Percentiles rank a stretch among this genome's conserved stretches.
Conservation (phyloP, 2,113 vertebrate species). For the Plecotus auritus region DNA sequence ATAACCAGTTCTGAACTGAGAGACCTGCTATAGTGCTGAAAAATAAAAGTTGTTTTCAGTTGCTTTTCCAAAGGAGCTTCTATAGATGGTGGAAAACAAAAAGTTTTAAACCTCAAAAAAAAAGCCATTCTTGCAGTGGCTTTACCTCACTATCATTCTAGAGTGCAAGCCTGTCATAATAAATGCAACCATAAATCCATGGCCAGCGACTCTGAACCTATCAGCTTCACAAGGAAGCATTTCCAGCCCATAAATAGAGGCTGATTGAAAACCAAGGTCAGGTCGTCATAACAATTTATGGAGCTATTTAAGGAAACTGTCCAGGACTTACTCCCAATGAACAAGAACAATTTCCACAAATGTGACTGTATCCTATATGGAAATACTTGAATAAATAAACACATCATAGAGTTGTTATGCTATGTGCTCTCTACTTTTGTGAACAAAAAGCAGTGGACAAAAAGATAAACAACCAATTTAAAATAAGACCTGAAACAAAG, state of each 20-base stretch:
- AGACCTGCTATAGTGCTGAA: not conserved
- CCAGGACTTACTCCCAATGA: constrained; percentile 60
- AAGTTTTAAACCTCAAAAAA: constrained; percentile 53
- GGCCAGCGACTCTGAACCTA: constrained; percentile 56
- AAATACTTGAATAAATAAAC: constrained; percentile 30
- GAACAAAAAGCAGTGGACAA: not conserved
- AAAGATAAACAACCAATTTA: constrained; percentile 36
- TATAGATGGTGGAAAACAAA: not conserved
- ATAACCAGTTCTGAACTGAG: not conserved
- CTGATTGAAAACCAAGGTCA: constrained; percentile 62
- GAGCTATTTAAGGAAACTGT: constrained; percentile 59
- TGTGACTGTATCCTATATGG: not conserved
- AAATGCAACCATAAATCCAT: constrained; percentile 66
- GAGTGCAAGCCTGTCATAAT: constrained; percentile 68
- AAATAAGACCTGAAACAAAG: constrained; percentile 29
- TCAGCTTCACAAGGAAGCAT: constrained; percentile 62
- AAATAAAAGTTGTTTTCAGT: not conserved
- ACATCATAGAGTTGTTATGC: not conserved
- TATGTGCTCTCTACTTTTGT: not conserved
- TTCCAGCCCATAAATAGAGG: constrained; percentile 71
- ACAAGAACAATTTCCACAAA: constrained; percentile 51
- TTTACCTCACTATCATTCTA: constrained; percentile 54
- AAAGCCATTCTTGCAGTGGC: constrained; percentile 51
- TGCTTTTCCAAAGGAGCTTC: not conserved
- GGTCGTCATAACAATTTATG: constrained; percentile 62